These are phyloP conservation scores for Zaprionus obscuricornis DNA, from an alignment of 2,888 invertebrate genomes.

Conservation along the genomic window DNA sequence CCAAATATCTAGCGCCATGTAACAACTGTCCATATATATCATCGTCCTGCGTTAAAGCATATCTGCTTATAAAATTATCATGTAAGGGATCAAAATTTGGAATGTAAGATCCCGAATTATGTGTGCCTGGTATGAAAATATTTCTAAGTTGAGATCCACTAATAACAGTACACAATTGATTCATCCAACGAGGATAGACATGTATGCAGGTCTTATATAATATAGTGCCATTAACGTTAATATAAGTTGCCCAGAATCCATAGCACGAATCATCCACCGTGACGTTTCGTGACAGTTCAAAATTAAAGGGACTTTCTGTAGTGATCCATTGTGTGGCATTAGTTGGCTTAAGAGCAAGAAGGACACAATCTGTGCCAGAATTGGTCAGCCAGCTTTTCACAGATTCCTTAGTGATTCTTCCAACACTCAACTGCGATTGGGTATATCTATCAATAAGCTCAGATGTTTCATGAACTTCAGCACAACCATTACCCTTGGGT, in stretches of 20 bases:
- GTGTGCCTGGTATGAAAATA: slow-evolving; percentile 88
- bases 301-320: slow-evolving; percentile 81
- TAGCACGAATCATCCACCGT: slow-evolving; percentile 79
- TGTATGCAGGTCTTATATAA: slow-evolving; percentile 84
- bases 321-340: slow-evolving; percentile 79
- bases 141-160: slow-evolving; percentile 84
- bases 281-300: slow-evolving; percentile 73
- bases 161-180: slow-evolving; percentile 83
- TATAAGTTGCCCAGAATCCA: slow-evolving; percentile 83
- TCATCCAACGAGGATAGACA: slow-evolving; percentile 86
- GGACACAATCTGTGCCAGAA: slow-evolving; percentile 69
- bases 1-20: slow-evolving; percentile 86
- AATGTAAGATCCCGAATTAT: slow-evolving; percentile 87
- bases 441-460: slow-evolving; percentile 58
- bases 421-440: too few species aligned
- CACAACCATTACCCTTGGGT: slow-evolving; percentile 65
- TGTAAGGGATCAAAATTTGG: slow-evolving; percentile 81
- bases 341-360: slow-evolving; percentile 76
- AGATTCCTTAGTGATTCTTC: too few species aligned
- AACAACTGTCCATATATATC: slow-evolving; percentile 85
- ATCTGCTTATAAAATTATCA: slow-evolving; percentile 84
- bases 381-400: slow-evolving; percentile 81
- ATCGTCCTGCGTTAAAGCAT: slow-evolving; percentile 85
- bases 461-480: slow-evolving; percentile 37
- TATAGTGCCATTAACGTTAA: slow-evolving; percentile 76